phyloP scores from a whole-genome alignment of 2,888 invertebrate genomes.

The Agonopterix arenella region DNA sequence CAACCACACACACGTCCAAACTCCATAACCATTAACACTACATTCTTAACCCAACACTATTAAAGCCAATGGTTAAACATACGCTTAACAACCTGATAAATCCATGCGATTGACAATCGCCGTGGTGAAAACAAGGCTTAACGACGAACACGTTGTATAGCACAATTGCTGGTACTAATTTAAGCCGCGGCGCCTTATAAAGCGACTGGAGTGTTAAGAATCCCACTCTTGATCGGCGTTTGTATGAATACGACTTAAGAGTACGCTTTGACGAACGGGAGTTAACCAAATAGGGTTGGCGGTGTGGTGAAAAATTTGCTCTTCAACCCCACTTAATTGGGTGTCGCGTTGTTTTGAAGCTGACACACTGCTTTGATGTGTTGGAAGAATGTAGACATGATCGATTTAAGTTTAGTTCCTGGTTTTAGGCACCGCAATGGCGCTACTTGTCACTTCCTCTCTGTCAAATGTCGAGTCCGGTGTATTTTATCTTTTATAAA shows the following conservation, averaged over 20 bases:
- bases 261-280: slow-evolving; percentile 56
- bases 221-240: slow-evolving; percentile 69
- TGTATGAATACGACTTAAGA: slow-evolving; percentile 64
- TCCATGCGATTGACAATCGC: slow-evolving; percentile 47
- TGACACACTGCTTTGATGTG: not conserved
- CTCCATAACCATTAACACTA: not conserved
- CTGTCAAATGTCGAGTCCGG: too few species aligned
- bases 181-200: slow-evolving; percentile 69
- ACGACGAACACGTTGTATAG: slow-evolving; percentile 39
- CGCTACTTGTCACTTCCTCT: too few species aligned
- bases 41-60: not conserved
- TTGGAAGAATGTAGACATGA: too few species aligned
- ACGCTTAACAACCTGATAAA: slow-evolving; percentile 44
- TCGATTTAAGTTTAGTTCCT: too few species aligned
- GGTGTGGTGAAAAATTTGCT: slow-evolving; percentile 69
- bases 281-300: slow-evolving; percentile 68
- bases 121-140: slow-evolving; percentile 36
- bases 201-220: slow-evolving; percentile 62
- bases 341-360: slow-evolving; percentile 50
- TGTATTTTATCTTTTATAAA: too few species aligned
- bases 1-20: not conserved
- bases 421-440: too few species aligned
- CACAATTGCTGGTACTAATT: slow-evolving; percentile 73
- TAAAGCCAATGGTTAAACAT: slow-evolving; percentile 5
- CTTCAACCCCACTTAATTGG: slow-evolving; percentile 71